Percentiles rank a stretch among this genome's conserved stretches.
These are phyloP conservation scores for Ciconia nigra DNA, from an alignment of 2,797 vertebrate species.

Conservation along the genomic window DNA sequence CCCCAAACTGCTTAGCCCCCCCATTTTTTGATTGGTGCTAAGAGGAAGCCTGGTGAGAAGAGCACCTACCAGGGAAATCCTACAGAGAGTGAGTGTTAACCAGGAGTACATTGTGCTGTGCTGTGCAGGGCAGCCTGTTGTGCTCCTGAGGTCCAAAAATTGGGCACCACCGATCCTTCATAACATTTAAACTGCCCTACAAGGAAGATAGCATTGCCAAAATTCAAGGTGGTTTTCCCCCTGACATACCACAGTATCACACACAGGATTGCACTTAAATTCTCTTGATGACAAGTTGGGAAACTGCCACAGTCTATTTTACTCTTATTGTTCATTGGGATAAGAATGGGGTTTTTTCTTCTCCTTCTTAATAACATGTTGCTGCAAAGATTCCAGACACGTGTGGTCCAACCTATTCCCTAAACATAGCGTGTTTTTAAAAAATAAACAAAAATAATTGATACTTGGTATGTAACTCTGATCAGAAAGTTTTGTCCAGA, in stretches of 20 bases:
- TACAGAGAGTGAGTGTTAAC: background rate
- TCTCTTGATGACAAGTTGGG: background rate
- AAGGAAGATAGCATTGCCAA: background rate
- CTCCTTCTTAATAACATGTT: background rate
- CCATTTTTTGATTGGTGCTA: background rate
- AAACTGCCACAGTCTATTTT: background rate
- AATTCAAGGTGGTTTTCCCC: background rate
- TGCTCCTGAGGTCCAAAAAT: background rate
- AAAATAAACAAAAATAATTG: background rate
- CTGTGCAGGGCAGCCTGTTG: background rate
- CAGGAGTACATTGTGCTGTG: background rate
- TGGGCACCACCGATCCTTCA: background rate
- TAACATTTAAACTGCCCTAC: background rate
- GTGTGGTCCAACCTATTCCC: background rate
- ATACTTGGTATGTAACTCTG: background rate
- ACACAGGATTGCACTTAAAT: background rate
- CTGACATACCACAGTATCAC: background rate
- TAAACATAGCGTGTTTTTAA: background rate
- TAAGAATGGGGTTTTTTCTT: background rate
- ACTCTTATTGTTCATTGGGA: background rate
- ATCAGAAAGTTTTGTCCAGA: slow-evolving; percentile 9
- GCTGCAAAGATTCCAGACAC: background rate
- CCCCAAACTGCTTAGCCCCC: background rate
- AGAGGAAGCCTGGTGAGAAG: background rate
- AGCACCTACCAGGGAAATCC: background rate